Percentiles rank a stretch among this genome's conserved stretches.
Conservation (phyloP, 2,797 vertebrate genomes). For the Labeo calbasu region DNA sequence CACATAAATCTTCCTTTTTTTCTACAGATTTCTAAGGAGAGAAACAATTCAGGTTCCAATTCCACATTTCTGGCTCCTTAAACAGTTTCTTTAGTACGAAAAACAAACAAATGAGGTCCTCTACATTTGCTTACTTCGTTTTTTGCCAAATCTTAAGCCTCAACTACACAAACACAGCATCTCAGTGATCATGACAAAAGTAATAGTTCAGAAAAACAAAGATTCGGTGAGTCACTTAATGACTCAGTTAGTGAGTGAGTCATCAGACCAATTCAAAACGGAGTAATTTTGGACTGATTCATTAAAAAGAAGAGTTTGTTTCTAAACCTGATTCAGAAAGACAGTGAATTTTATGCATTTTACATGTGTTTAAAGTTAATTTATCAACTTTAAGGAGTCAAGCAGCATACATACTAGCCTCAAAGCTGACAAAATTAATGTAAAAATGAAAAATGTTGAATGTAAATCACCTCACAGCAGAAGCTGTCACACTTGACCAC, state of each 20-base stretch:
- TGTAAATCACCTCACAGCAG: neutral
- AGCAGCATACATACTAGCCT: neutral
- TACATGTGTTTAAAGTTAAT: neutral
- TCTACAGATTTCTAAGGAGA: neutral
- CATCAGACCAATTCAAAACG: neutral
- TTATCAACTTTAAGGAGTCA: neutral
- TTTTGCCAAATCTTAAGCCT: neutral
- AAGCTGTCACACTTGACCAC: slow-evolving; percentile 33
- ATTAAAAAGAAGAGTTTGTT: too few relatives aligned
- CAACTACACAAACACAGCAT: neutral
- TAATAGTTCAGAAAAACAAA: neutral
- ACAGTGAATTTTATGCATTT: neutral
- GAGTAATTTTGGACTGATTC: neutral
- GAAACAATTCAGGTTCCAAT: neutral
- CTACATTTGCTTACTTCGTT: neutral
- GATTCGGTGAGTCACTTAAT: neutral
- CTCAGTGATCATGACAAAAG: neutral
- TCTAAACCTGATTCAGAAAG: too few relatives aligned
- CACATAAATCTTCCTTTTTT: too few relatives aligned
- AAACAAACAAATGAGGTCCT: neutral
- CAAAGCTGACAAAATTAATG: neutral
- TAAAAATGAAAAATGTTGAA: neutral
- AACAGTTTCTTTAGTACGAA: neutral
- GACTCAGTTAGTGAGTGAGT: neutral
- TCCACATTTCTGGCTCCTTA: neutral